Conservation (phyloP, 2,888 invertebrate genomes). For the Marronus borbonicus region DNA sequence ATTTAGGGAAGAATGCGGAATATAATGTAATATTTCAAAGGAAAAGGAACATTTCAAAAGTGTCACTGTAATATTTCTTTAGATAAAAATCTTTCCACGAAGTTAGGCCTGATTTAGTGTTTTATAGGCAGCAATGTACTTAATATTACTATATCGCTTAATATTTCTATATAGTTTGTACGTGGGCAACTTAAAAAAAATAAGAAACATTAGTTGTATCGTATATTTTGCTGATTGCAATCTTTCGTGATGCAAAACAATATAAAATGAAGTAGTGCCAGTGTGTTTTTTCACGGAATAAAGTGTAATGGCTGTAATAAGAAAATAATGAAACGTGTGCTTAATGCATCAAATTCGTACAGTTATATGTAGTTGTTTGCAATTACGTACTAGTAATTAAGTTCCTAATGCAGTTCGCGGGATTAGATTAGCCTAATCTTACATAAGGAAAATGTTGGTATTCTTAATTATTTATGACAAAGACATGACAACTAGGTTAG, state of each 20-base stretch:
- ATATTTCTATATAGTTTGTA: not conserved
- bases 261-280: not conserved
- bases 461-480: too few species aligned
- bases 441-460: too few species aligned
- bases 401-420: too few species aligned
- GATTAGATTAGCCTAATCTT: too few species aligned
- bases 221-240: slow-evolving; percentile 14
- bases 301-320: not conserved
- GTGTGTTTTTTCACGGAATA: not conserved
- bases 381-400: too few species aligned
- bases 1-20: not conserved
- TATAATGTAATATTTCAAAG: slow-evolving; percentile 8
- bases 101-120: not conserved
- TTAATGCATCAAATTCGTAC: not conserved
- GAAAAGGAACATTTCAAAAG: slow-evolving; percentile 4
- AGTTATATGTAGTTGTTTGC: too few species aligned
- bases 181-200: not conserved
- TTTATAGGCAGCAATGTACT: slow-evolving; percentile 1
- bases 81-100: slow-evolving; percentile 1
- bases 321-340: not conserved
- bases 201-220: not conserved
- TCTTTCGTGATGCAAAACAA: not conserved
- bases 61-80: slow-evolving; percentile 1
- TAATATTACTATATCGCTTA: not conserved
- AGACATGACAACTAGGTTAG: too few species aligned